A percentile compares a stretch with the other conserved stretches of the same genome.
These are phyloP conservation scores for Hippocampus comes DNA, from an alignment of 2,113 vertebrate genomes.

Conservation along the genomic window DNA sequence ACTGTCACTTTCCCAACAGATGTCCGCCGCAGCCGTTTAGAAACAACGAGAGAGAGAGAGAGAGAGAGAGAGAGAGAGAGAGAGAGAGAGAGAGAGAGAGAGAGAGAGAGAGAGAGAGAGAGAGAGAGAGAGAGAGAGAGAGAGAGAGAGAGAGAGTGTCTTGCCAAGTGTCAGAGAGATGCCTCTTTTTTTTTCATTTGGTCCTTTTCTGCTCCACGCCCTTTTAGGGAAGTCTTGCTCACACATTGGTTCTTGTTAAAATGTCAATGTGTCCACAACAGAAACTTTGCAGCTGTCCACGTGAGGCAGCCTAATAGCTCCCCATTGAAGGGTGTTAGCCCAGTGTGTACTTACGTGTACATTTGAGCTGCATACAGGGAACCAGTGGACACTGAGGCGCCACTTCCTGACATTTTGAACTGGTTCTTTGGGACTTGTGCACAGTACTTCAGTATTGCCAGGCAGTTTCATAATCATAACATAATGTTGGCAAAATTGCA, in stretches of 20 bases:
- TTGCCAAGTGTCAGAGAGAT: neutral
- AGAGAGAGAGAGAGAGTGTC: neutral
- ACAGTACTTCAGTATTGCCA: too few species aligned
- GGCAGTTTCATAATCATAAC: too few species aligned
- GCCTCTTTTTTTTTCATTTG: neutral
- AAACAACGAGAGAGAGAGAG: neutral
- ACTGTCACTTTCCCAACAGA: constrained; percentile 58
- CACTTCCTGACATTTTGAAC: too few species aligned
- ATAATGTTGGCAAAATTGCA: too few species aligned
- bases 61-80: too few species aligned
- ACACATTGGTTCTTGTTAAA: constrained; percentile 34
- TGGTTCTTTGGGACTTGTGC: too few species aligned
- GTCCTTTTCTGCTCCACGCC: constrained; percentile 21
- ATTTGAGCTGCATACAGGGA: neutral
- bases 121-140: neutral
- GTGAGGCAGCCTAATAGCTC: constrained; percentile 33
- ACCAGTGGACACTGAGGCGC: too few species aligned
- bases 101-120: neutral
- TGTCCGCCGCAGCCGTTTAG: constrained; percentile 11
- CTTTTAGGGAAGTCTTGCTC: constrained; percentile 26
- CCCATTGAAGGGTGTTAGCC: constrained; percentile 33
- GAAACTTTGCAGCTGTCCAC: constrained; percentile 54
- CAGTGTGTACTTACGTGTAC: constrained; percentile 14
- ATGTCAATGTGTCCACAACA: constrained; percentile 38
- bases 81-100: neutral